phyloP scores from a whole-genome alignment of 2,797 vertebrate genomes.

The Amniataba percoides region DNA sequence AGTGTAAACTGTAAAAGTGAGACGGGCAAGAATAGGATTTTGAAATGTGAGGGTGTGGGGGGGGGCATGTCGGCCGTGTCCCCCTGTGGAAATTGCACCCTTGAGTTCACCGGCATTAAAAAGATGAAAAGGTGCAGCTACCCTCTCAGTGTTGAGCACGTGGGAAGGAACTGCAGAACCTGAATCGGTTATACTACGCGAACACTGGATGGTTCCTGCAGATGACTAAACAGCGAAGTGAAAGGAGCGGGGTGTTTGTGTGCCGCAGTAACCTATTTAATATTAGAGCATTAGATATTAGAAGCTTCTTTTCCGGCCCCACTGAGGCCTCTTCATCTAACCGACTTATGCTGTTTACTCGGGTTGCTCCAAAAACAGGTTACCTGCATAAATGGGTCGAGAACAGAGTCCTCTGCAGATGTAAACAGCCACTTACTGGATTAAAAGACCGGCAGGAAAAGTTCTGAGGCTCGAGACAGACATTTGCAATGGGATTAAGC shows the following conservation, averaged over 20 bases:
- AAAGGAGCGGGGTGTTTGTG: not conserved
- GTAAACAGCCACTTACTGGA: conserved; percentile 35
- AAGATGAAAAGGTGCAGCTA: not conserved
- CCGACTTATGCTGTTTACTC: conserved; percentile 28
- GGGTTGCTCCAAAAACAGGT: conserved; percentile 32
- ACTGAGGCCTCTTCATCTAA: conserved; percentile 10
- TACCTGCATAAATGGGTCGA: conserved; percentile 21
- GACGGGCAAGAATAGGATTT: conserved; percentile 15
- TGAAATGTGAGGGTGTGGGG: conserved; percentile 5
- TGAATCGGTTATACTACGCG: not conserved
- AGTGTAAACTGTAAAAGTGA: conserved; percentile 24
- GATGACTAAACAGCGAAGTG: not conserved
- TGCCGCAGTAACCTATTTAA: conserved; percentile 15
- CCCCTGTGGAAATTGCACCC: not conserved
- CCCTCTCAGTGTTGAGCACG: not conserved
- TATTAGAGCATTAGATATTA: conserved; percentile 13
- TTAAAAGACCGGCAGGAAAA: conserved; percentile 9
- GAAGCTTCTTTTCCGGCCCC: conserved; percentile 9
- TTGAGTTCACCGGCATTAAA: not conserved
- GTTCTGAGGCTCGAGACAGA: not conserved
- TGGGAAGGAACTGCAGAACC: not conserved
- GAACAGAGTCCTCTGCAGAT: conserved; percentile 12
- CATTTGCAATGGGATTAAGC: not conserved
- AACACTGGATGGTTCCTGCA: conserved; percentile 10
- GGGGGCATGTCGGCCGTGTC: not conserved